phyloP scores from a whole-genome alignment of 2,888 invertebrate genomes.

The Phyllotreta striolata region DNA sequence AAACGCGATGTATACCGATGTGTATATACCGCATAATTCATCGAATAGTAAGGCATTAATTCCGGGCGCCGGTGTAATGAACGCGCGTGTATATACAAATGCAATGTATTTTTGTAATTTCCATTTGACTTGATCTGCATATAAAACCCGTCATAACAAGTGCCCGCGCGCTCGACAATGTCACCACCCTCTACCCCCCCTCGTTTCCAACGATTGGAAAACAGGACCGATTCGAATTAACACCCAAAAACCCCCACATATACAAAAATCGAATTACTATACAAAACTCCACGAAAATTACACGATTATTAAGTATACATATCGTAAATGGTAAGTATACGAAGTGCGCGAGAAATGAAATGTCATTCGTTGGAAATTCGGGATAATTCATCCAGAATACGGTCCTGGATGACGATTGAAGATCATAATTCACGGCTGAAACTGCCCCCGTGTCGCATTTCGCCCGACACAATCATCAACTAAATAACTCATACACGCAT shows the following conservation, averaged over 20 bases:
- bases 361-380: not conserved
- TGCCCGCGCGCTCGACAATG: constrained; percentile 46
- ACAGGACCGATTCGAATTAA: constrained; percentile 13
- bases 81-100: constrained; percentile 41
- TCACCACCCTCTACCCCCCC: not conserved
- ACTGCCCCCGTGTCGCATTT: constrained; percentile 36
- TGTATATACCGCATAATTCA: constrained; percentile 39
- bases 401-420: constrained; percentile 46
- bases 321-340: too few relatives aligned
- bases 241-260: not conserved
- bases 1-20: not conserved
- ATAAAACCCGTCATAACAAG: constrained; percentile 57
- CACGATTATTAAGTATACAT: too few relatives aligned
- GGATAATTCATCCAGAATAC: not conserved
- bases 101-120: constrained; percentile 51
- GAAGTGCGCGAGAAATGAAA: too few relatives aligned
- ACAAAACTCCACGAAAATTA: too few relatives aligned
- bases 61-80: constrained; percentile 45
- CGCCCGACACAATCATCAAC: constrained; percentile 57
- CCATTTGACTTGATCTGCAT: constrained; percentile 53
- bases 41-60: constrained; percentile 43
- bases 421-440: constrained; percentile 56
- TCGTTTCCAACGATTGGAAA: constrained; percentile 17
- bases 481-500: constrained; percentile 60
- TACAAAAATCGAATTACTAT: too few relatives aligned